Base-by-base conservation (phyloP, 2,888 invertebrate species). In the Auanema freiburgensis region DNA sequence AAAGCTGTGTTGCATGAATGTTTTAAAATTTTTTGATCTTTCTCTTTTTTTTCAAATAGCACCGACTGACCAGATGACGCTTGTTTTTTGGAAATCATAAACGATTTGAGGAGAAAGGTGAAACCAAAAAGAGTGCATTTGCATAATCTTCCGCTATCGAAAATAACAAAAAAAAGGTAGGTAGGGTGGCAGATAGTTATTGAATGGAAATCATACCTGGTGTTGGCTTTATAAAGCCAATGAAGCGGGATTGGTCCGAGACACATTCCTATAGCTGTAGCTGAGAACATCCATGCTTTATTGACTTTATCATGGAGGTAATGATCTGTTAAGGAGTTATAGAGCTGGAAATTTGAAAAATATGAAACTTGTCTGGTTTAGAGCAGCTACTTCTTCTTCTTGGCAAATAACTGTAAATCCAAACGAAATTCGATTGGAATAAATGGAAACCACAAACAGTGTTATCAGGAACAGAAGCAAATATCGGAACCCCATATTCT, bases 331-430 rank as follows among this genome's bases (percentile, higher is more conserved):
- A 33, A 33, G 3, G 33, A 33, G 33, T 5, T 5, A 33, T 33
- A 33, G 33, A 33, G 8, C 33, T 5, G 33, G 3, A 3, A 33
- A 33, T 33, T 33, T 33, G 33, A 33, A 33, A 33, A 33, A 3
- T 33, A 33, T 33, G 4, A 33, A 33, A 33, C 33, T 33, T 33
- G 33, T 33, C 62, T 12, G 10, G 18, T n/a, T 10, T 16, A 43
- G 44, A 56, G 5, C 21, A 44, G 5, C 46, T 40, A 33, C 33
- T 33, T 33, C 33, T 33, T 33, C 33, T 53, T 69, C 68, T 57
- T 72, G 72, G 50, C 72, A 72, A 61, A 72, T 71, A 16, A 72
- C 63, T 33, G 70, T 72, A 57, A 72, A 72, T 21, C 69, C 69
- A 24, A 72, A 72, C 21, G 64, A 65, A 14, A 72, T 64, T 25